These are phyloP conservation scores for Eublepharis macularius DNA, from an alignment of 2,113 vertebrate species.

Conservation along the genomic window DNA sequence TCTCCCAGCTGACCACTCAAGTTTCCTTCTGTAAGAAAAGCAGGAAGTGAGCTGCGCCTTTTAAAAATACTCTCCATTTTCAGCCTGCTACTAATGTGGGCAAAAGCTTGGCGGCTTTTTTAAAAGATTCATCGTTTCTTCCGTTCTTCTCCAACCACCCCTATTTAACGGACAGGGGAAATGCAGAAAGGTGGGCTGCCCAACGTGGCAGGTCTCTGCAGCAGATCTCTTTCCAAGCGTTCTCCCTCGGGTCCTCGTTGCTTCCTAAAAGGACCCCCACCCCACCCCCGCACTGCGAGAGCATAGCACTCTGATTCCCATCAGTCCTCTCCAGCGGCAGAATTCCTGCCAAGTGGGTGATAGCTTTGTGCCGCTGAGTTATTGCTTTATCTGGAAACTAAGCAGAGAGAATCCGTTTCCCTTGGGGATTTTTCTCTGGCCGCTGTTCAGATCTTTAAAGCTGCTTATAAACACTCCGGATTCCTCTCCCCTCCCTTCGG, in stretches of 20 bases:
- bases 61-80: neutral
- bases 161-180: neutral
- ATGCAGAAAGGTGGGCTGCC: neutral
- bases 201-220: neutral
- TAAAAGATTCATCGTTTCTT: too few relatives aligned
- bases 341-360: conserved; percentile 64
- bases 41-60: neutral
- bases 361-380: conserved; percentile 61
- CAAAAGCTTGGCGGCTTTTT: neutral
- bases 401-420: conserved; percentile 46
- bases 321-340: conserved; percentile 60
- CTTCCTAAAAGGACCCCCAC: conserved; percentile 39
- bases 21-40: neutral
- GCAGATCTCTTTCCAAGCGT: conserved; percentile 13
- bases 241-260: conserved; percentile 11
- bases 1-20: neutral
- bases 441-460: conserved; percentile 51
- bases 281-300: neutral
- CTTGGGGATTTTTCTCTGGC: conserved; percentile 51
- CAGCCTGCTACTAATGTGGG: neutral
- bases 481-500: conserved; percentile 28
- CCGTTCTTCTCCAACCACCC: too few relatives aligned
- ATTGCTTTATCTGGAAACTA: conserved; percentile 63
- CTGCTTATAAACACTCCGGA: neutral
- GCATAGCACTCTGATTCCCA: conserved; percentile 50